These are phyloP conservation scores for Chelon auratus DNA, from an alignment of 2,797 vertebrate genomes.

Conservation along the genomic window DNA sequence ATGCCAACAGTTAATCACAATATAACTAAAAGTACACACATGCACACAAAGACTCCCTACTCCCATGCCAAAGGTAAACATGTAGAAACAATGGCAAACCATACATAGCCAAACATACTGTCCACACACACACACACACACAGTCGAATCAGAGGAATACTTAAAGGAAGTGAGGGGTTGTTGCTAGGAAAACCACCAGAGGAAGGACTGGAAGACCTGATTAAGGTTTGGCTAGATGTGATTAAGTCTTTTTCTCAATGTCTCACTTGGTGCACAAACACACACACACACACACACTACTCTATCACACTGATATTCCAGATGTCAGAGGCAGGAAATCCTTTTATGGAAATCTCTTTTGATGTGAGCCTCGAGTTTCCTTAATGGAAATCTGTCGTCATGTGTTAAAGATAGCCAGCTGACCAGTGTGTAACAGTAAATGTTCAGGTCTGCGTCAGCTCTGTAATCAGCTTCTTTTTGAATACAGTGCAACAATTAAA, in stretches of 20 bases:
- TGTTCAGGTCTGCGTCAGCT: constrained; percentile 23
- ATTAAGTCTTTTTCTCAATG: constrained; percentile 37
- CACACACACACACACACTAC: neutral
- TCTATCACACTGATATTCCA: constrained; percentile 5
- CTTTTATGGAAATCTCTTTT: constrained; percentile 47
- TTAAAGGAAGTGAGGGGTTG: constrained; percentile 53
- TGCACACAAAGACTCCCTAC: neutral
- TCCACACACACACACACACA: constrained; percentile 22
- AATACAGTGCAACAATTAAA: constrained; percentile 28
- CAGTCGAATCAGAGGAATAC: constrained; percentile 41
- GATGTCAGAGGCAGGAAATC: constrained; percentile 41
- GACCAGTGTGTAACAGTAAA: constrained; percentile 30
- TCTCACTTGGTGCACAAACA: neutral
- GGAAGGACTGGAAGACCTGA: constrained; percentile 62
- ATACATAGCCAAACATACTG: constrained; percentile 10
- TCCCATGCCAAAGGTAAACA: neutral
- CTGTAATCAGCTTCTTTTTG: constrained; percentile 39
- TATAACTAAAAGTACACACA: too few species aligned
- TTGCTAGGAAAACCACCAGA: constrained; percentile 60
- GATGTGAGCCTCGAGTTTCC: constrained; percentile 5
- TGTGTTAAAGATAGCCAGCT: constrained; percentile 31
- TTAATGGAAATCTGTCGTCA: constrained; percentile 13
- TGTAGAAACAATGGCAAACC: neutral
- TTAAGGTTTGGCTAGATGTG: constrained; percentile 63
- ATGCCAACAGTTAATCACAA: too few species aligned